Evolutionary conservation across 1,140 invertebrate species (phyloP).

Genomic region (Drosophila sp.): DNA sequence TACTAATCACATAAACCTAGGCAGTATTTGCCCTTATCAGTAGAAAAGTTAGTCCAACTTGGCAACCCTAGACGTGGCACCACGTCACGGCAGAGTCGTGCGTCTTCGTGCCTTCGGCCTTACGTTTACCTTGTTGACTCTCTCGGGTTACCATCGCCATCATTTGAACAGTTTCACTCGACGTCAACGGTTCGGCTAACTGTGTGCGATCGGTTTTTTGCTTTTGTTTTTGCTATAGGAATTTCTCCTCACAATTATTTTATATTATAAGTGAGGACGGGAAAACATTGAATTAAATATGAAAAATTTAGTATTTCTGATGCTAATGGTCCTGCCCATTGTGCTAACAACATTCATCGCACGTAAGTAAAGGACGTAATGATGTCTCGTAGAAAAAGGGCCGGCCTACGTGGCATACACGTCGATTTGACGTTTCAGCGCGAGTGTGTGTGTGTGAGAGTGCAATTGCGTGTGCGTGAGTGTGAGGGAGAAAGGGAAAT

Average conservation of each 20-base stretch:
- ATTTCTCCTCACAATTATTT: slow-evolving; percentile 28
- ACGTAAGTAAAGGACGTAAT: slow-evolving; percentile 83
- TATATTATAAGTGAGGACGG: slow-evolving; percentile 15
- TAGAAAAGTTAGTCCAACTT: background rate
- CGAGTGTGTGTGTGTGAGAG: background rate
- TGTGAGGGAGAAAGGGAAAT: background rate
- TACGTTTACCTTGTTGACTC: slow-evolving; percentile 41
- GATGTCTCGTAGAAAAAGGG: slow-evolving; percentile 1
- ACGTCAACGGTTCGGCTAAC: slow-evolving; percentile 42
- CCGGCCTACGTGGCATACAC: slow-evolving; percentile 48
- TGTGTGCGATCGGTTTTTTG: slow-evolving; percentile 30
- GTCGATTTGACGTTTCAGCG: slow-evolving; percentile 9
- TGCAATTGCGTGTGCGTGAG: background rate
- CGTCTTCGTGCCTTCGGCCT: slow-evolving; percentile 61
- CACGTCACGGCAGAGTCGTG: slow-evolving; percentile 77
- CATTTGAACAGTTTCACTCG: slow-evolving; percentile 59
- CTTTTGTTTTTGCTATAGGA: slow-evolving; percentile 27
- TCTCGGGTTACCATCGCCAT: slow-evolving; percentile 12
- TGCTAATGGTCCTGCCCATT: slow-evolving; percentile 85
- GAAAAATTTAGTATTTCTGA: slow-evolving; percentile 85
- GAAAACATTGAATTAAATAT: slow-evolving; percentile 76
- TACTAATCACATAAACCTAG: background rate
- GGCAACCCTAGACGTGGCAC: slow-evolving; percentile 71
- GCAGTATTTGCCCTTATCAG: background rate
- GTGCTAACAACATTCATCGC: slow-evolving; percentile 85